Base-by-base conservation (phyloP, 2,888 invertebrate species). In the Synergus japonicus region DNA sequence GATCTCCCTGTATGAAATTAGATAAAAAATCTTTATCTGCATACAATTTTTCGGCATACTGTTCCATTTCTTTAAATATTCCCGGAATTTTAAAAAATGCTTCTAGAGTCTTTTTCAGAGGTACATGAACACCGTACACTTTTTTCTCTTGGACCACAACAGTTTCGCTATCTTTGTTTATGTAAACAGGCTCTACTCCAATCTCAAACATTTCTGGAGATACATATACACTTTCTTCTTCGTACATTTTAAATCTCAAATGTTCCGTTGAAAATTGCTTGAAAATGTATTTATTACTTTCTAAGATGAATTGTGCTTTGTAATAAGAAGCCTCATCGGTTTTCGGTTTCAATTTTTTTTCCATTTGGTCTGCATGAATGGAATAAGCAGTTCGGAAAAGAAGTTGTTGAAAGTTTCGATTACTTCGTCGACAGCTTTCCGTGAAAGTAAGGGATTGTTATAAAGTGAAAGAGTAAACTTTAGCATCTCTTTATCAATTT, bases 1-100 rank as follows among this genome's bases (percentile, higher is more conserved):
- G 76, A 2, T 81, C 41, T 41, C 79, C 81, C 73, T 84, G 84
- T 46, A 84, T 67, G 49, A 65, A 76, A 78, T 82, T 83, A 4
- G 78, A 80, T 54, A 81, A 49, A 18, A 81, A 29, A 2, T 41
- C 12, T 49, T 78, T 78, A 60, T 84, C 81, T 49, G 78, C 76
- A 63, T 58, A 15, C 18, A 83, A n/a, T 63, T 37, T 29, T 44
- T 77, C 4, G 0, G 63, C 66, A 67, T 84, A 81, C 5, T 29
- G 8, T 13, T 67, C 63, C 2, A 83, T 80, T 77, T 78, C 64
- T n/a, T 81, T 10, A 46, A 79, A 80, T 29, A 83, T 43, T 10
- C 79, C 80, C 1, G 80, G 79, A 58, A 54, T 18, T 76, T 83
- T 76, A 12, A 82, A 80, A 58, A 82, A 79, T n/a, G 44, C 64